Percentiles rank a stretch among this genome's conserved stretches.
These are phyloP conservation scores for Macaria liturata DNA, from an alignment of 2,888 invertebrate species.

Conservation along the genomic window DNA sequence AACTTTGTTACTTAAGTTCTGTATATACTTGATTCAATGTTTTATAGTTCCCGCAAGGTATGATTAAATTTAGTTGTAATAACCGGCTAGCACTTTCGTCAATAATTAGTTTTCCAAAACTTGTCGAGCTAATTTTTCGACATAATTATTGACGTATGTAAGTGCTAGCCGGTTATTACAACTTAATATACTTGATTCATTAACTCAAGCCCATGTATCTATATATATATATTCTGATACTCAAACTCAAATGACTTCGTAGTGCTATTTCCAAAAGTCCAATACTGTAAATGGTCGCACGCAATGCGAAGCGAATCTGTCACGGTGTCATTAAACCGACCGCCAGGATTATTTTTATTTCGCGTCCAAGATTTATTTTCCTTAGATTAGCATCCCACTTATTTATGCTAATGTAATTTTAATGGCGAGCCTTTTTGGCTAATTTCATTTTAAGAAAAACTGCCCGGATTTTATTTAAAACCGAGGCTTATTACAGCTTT, in stretches of 20 bases:
- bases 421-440: constrained; percentile 80
- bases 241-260: background rate
- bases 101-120: too few relatives aligned
- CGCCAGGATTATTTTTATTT: constrained; percentile 77
- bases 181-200: too few relatives aligned
- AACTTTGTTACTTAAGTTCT: too few relatives aligned
- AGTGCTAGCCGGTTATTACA: too few relatives aligned
- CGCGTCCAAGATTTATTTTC: constrained; percentile 77
- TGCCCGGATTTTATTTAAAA: constrained; percentile 72
- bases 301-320: constrained; percentile 52
- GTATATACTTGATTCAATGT: too few relatives aligned
- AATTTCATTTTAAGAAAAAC: constrained; percentile 80
- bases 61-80: too few relatives aligned
- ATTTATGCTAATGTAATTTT: constrained; percentile 84
- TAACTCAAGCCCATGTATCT: too few relatives aligned
- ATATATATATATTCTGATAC: too few relatives aligned
- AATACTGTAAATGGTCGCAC: constrained; percentile 15
- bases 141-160: too few relatives aligned
- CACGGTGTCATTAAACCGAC: constrained; percentile 64
- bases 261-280: background rate
- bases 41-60: too few relatives aligned
- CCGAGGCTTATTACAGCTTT: constrained; percentile 71
- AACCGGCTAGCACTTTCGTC: too few relatives aligned
- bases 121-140: too few relatives aligned
- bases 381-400: constrained; percentile 81